phyloP scores from a whole-genome alignment of 2,888 invertebrate genomes.

The Heliconius aoede region DNA sequence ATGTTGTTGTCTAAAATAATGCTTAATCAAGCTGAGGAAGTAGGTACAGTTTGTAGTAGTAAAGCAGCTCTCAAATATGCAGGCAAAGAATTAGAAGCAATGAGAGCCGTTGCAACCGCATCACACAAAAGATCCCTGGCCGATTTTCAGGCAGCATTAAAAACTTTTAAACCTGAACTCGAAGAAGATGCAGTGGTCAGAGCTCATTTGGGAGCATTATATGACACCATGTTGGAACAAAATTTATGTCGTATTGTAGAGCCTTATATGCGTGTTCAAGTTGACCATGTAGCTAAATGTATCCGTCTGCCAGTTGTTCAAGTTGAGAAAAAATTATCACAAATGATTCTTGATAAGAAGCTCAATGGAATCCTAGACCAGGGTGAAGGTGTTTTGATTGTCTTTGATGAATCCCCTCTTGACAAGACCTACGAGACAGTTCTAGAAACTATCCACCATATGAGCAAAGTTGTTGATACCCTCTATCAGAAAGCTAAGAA shows the following conservation, averaged over 20 bases:
- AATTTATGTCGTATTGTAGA: constrained; percentile 99
- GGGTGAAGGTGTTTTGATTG: constrained; percentile 98
- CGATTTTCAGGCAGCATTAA: constrained; percentile 96
- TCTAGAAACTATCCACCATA: constrained; percentile 98
- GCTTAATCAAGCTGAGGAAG: constrained; percentile 98
- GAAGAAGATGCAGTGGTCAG: constrained; percentile 98
- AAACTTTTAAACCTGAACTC: constrained; percentile 93
- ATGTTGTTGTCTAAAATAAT: constrained; percentile 99
- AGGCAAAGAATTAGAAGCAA: constrained; percentile 97
- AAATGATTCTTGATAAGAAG: constrained; percentile 99
- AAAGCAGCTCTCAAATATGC: constrained; percentile 98
- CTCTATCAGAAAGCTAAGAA: constrained; percentile 99
- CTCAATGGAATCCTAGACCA: constrained; percentile 98
- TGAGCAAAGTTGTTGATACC: constrained; percentile 99
- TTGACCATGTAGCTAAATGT: constrained; percentile 94
- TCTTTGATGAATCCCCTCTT: constrained; percentile 96
- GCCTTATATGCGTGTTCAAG: constrained; percentile 98
- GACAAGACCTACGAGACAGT: constrained; percentile 99
- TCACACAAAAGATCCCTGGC: constrained; percentile 98
- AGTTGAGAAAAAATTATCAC: constrained; percentile 99
- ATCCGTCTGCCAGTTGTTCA: constrained; percentile 94
- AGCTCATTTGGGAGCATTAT: constrained; percentile 97
- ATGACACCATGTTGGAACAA: constrained; percentile 99
- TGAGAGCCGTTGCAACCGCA: constrained; percentile 98
- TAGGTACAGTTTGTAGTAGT: constrained; percentile 96